Base-by-base conservation (phyloP, 2,797 vertebrate species). In the Cyclura pinguis region DNA sequence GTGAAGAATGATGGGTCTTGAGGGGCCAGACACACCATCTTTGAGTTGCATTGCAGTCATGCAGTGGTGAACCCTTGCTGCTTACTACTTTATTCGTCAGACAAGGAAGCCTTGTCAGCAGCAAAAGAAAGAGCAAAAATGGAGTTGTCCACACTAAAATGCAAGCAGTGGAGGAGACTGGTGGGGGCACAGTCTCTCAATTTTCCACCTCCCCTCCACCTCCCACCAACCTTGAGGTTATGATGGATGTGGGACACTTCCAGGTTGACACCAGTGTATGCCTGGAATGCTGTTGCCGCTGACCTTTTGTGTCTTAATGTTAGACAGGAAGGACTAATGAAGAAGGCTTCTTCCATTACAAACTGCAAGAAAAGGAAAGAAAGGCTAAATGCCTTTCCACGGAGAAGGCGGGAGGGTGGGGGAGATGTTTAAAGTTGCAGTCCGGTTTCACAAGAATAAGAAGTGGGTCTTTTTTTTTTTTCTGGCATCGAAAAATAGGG, bases 51-150 rank as follows among this genome's bases (percentile, higher is more conserved):
- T 94, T 96, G 91, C 92, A 88, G 86, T 86, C 85, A 83, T 80
- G 93, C 87, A 92, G 50, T 50, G 86, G 74, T 92, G 92, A 95
- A 93, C 93, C 89, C 29, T 32, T 94, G 84, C 91, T 94, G 72
- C 32, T 91, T 91, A 87, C 93, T 94, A 92, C 82, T 0, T 0
- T 92, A 91, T 93, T 87, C 87, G 47, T 91, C 96, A 93, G 85
- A 89, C 87, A 89, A 94, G 91, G 93, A 96, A 95, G 89, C 93
- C 88, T 86, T 94, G 91, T 85, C 86, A 67, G 93, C 91, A 93
- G 84, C 91, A 90, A 14, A 73, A 93, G 87, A 38, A 64, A 67
- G 74, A 92, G 87, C 83, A 92, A 84, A 95, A 93, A 95, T 92
- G 94, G 94, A 95, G 91, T 85, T 92, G 77, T 93, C 90, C 95